Evolutionary conservation across 2,888 invertebrate genomes (phyloP), one percentile per base, ranked within the genome.

Genomic region (Gymnosoma rotundatum): DNA sequence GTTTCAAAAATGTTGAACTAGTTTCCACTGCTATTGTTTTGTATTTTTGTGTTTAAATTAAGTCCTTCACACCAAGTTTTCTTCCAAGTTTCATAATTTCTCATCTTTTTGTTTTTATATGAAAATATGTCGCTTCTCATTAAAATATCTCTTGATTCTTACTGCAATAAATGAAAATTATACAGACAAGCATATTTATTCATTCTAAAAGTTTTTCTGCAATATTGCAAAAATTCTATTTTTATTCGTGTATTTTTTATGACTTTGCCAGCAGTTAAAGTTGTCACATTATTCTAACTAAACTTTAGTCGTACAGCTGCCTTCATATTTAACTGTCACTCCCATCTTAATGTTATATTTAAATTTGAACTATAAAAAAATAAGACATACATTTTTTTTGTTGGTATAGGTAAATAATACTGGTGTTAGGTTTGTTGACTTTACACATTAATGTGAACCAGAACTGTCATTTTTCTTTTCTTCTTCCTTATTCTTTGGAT

Each of bases 191-290:
- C 25, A 67, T 36, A 48, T 74, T 70, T 20, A 7, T 45, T 56
- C 5, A 16, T 20, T 58, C 32, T 8, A 60, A 25, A 78, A 69
- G 32, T 69, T 69, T 45, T 70, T 12, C 60, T 78, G 58, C 73
- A 69, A 56, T 60, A 64, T 58, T 64, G 64, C 42, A 56, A 70
- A n/a, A 69, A 74, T 74, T 38, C 21, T 18, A 20, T 73, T 36
- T 72, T 72, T 10, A 45, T 12, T 61, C 45, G 61, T 42, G 12
- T 69, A n/a, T 10, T 38, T 50, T 66, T 61, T 66, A 60, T 42
- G 60, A 79, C 61, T 70, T 83, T 78, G 70, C 79, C 75, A 79
- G 75, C 83, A 79, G 60, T 75, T 75, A 72, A 75, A 72, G 38
- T 72, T 75, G 73, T 79, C 75, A 66, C 72, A 61, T 75, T 61